Evolutionary conservation across 2,888 invertebrate genomes (phyloP), one percentile per base, ranked within the genome.

Genomic region (Thymelicus sylvestris): DNA sequence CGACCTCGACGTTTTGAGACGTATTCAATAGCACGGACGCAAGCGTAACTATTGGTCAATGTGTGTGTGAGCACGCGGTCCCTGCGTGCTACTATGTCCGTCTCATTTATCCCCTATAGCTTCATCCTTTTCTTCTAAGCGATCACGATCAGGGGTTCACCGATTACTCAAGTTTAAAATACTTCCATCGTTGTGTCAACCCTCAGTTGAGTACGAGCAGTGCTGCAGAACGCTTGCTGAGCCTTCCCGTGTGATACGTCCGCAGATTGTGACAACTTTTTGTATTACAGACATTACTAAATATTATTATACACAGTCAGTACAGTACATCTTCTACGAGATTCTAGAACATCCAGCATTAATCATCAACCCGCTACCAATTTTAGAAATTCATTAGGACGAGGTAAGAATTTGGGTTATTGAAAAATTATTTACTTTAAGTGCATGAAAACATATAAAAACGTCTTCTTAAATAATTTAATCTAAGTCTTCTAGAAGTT

Each of bases 31-130:
- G 86, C 83, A 74, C 57, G 74, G 80, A 82, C 91, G 91, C 91
- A 90, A 91, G 91, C 91, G 91, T 91, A 89, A 89, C 83, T 74
- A 44, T 73, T 76, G 80, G 78, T 78, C 76, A 73, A 71, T 86
- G 90, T 91, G 89, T 91, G 88, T 72, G 89, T 89, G 77, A 87
- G 81, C 93, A 92, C 91, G 93, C 90, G 86, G 84, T 75, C 84
- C 75, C 80, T 82, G 89, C 93, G 88, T 92, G 93, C 82, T 80
- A 83, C 81, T 86, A 80, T 81, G 71, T 74, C 85, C 77, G 74
- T 91, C 91, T 88, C 90, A 75, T 79, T 87, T 80, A 67, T 72
- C 69, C 74, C 67, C 72, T 74, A 83, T 90, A 85, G 79, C 77
- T 81, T 73, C 82, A 78, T 89, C 86, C 80, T 82, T 73, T 75